Conservation (phyloP, 2,888 invertebrate genomes). For the Lycocerus yunnanus region DNA sequence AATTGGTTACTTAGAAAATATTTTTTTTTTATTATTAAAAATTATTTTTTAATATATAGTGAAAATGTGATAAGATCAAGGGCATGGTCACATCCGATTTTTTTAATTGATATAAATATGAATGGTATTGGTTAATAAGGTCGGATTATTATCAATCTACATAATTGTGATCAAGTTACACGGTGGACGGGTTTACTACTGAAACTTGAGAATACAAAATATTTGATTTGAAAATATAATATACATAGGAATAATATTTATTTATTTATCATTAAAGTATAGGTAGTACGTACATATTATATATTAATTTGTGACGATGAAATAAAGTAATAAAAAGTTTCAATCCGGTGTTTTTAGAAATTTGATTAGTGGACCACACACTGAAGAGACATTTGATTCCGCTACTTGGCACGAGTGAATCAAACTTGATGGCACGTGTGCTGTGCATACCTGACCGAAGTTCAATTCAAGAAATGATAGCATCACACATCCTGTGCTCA, state of each 20-base stretch:
- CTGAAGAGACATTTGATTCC: slow-evolving; percentile 34
- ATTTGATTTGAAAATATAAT: too few species aligned
- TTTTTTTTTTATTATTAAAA: too few species aligned
- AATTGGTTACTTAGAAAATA: too few species aligned
- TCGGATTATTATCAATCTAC: too few species aligned
- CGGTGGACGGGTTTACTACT: not conserved
- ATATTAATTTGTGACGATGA: not conserved
- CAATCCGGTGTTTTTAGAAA: not conserved
- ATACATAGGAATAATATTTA: too few species aligned
- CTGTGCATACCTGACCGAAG: slow-evolving; percentile 36
- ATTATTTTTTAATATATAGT: too few species aligned
- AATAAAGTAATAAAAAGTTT: slow-evolving; percentile 15
- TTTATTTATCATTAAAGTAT: too few species aligned
- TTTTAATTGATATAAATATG: too few species aligned
- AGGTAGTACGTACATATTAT: not conserved
- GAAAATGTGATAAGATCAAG: too few species aligned
- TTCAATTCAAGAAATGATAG: slow-evolving; percentile 35
- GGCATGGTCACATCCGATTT: too few species aligned
- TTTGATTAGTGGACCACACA: not conserved
- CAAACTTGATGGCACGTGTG: slow-evolving; percentile 32
- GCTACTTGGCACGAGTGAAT: slow-evolving; percentile 32
- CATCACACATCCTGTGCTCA: slow-evolving; percentile 31
- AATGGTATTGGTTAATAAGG: too few species aligned
- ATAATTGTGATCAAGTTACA: not conserved
- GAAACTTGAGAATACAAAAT: not conserved